phyloP scores from a whole-genome alignment of 2,113 vertebrate genomes.

The Turnix velox region DNA sequence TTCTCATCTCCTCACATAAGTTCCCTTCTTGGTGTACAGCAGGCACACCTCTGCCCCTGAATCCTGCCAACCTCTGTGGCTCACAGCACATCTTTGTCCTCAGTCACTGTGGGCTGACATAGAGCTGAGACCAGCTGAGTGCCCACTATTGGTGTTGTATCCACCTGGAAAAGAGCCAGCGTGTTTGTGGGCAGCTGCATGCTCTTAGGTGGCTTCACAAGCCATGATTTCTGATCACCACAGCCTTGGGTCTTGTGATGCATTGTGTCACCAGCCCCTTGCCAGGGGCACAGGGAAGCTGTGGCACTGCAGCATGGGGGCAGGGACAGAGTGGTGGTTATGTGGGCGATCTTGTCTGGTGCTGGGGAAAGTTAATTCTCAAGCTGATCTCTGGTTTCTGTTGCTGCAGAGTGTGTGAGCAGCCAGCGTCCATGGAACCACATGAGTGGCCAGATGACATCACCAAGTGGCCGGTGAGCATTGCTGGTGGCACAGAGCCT shows the following conservation, averaged over 20 bases:
- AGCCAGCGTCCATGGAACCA: conserved; percentile 90
- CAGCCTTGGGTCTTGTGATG: background rate
- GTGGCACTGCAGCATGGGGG: background rate
- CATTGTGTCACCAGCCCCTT: background rate
- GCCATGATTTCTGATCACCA: background rate
- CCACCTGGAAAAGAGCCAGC: background rate
- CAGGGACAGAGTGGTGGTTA: background rate
- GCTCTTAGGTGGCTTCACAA: background rate
- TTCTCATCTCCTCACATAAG: background rate
- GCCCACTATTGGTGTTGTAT: background rate
- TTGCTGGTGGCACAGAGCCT: background rate
- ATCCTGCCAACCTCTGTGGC: background rate
- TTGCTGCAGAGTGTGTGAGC: conserved; percentile 86
- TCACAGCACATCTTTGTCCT: background rate
- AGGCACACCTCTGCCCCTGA: background rate
- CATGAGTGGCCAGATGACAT: conserved; percentile 98
- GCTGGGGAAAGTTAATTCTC: background rate
- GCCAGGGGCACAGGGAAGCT: background rate
- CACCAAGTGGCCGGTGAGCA: conserved; percentile 96
- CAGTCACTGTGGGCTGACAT: background rate
- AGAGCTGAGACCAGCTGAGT: background rate
- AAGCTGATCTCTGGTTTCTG: background rate
- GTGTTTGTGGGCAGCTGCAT: background rate
- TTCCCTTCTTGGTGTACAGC: background rate
- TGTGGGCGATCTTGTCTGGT: background rate